Percentiles rank a stretch among this genome's conserved stretches.
Conservation (phyloP, 2,797 vertebrate species). For the Pyrocephalus nanus region DNA sequence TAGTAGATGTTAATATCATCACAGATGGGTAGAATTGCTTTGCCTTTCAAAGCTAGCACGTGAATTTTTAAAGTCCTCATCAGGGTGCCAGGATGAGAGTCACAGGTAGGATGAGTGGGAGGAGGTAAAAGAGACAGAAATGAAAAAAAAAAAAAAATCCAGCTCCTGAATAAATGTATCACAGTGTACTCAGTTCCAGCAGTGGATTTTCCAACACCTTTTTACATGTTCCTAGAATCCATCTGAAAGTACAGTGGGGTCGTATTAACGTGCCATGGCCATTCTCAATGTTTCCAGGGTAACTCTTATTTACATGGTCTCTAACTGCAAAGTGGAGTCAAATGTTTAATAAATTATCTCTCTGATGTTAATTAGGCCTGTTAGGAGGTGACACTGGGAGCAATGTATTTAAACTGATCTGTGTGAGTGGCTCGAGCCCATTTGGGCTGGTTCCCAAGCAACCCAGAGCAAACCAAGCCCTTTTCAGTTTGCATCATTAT, state of each 20-base stretch:
- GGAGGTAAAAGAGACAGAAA: background rate
- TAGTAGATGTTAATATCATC: conserved; percentile 61
- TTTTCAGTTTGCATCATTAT: conserved; percentile 3
- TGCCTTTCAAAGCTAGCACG: conserved; percentile 9
- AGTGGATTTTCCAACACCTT: background rate
- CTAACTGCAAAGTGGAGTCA: background rate
- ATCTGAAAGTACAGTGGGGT: conserved; percentile 22
- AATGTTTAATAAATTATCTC: conserved; percentile 32
- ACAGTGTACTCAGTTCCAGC: background rate
- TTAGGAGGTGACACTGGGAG: conserved; percentile 4
- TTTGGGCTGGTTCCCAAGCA: background rate
- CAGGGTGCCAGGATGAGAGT: background rate
- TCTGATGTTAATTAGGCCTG: conserved; percentile 11
- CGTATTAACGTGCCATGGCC: background rate
- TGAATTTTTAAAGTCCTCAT: conserved; percentile 21
- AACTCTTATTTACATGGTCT: background rate
- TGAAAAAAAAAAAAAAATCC: background rate
- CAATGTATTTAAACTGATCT: background rate
- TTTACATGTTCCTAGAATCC: conserved; percentile 45
- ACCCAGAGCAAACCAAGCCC: background rate
- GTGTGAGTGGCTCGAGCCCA: background rate
- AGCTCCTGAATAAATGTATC: conserved; percentile 1
- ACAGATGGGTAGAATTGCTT: conserved; percentile 35
- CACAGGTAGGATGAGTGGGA: background rate
- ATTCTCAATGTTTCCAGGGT: background rate